A percentile compares a stretch with the other conserved stretches of the same genome.
These are phyloP conservation scores for Narcine bancroftii DNA, from an alignment of 2,113 vertebrate species.

Conservation along the genomic window DNA sequence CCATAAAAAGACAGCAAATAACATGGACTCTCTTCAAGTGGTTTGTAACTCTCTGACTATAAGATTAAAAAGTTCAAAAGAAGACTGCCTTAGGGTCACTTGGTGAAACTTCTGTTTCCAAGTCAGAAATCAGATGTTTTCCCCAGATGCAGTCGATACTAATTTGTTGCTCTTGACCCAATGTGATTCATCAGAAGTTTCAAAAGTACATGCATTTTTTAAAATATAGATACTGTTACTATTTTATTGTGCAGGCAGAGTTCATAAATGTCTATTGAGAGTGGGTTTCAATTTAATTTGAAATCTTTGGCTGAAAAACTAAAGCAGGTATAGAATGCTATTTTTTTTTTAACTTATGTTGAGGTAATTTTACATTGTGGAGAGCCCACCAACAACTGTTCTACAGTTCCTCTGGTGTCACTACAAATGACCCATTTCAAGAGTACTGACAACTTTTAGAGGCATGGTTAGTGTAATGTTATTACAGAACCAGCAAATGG, in stretches of 20 bases:
- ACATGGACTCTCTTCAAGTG: slow-evolving; percentile 2
- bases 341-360: background rate
- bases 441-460: background rate
- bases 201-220: background rate
- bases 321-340: background rate
- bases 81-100: background rate
- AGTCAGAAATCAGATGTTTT: background rate
- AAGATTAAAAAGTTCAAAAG: slow-evolving; percentile 20
- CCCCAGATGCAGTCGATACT: background rate
- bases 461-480: too few species aligned
- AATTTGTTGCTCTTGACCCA: background rate
- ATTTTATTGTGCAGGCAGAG: background rate
- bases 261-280: background rate
- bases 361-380: background rate
- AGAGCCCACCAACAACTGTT: background rate
- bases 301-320: background rate
- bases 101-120: background rate
- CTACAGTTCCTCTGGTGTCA: background rate
- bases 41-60: background rate
- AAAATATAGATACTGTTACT: background rate
- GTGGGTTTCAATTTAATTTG: background rate
- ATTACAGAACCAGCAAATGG: too few species aligned
- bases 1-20: slow-evolving; percentile 1
- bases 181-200: background rate
- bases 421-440: background rate